Base-by-base conservation (phyloP, 1,140 invertebrate genomes). In the Macrocentrus cingulum region DNA sequence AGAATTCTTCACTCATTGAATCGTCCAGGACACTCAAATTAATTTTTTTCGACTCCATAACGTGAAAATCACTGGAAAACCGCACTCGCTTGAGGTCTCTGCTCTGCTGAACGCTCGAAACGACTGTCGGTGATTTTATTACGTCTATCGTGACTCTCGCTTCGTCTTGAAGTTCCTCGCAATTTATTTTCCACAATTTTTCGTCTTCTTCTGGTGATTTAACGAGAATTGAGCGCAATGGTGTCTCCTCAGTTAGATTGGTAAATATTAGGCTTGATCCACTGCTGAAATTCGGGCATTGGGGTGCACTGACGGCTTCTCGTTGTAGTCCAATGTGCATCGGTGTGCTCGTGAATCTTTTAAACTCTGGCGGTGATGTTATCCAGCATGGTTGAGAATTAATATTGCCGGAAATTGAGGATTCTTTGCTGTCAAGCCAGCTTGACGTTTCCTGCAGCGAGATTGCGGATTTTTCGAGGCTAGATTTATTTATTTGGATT, bases 331-430 rank as follows among this genome's bases (percentile, higher is more conserved):
- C 53, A n/a, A 56, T 52, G 37, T 64, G 65, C 65, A 71, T 70
- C 1, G 70, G 70, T 1, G 70, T 72, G 13, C 70, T 72, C 0
- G 70, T 72, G 11, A 66, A 61, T 13, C 69, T 61, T 4, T 56
- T 48, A 9, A 71, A 45, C 25, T 66, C 66, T 1, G 62, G 66
- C 0, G 69, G 66, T 1, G 65, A 70, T n/a, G n/a, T n/a, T n/a
- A n/a, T n/a, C n/a, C n/a, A n/a, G n/a, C n/a, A n/a, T n/a, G n/a
- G 0, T 63, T 68, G n/a, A 63, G 19, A 23, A 1, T 13, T 36
- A 1, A 65, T 64, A 8, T 61, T 66, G 1, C 15, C 19, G 39
- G 57, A 64, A 34, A 60, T 61, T 7, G 53, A 52, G 5, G 52
- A 52, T 41, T 25, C 34, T 15, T 59, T 62, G 25, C 11, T 44